phyloP scores from a whole-genome alignment of 2,113 vertebrate species.

The Pelvicachromis taeniatus region DNA sequence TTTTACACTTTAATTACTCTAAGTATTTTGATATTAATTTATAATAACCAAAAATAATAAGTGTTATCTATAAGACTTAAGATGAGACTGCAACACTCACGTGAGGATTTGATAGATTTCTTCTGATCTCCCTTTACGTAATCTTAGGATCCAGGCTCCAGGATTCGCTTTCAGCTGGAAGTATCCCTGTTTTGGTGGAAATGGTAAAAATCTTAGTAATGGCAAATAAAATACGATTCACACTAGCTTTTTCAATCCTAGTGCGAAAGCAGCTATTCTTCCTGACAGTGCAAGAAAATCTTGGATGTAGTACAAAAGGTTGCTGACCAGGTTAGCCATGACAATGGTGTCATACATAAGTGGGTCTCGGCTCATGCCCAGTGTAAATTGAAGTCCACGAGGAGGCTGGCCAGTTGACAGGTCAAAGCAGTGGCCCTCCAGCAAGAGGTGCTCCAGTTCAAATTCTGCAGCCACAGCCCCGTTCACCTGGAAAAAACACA shows the following conservation, averaged over 20 bases:
- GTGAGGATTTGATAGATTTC: slow-evolving; percentile 88
- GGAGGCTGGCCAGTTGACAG: slow-evolving; percentile 83
- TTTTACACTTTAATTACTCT: neutral
- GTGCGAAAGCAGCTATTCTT: neutral
- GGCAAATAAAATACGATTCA: neutral
- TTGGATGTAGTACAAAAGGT: neutral
- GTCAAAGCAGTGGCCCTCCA: slow-evolving; percentile 96
- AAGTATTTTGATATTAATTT: neutral
- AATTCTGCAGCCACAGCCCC: slow-evolving; percentile 83
- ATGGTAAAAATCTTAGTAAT: neutral
- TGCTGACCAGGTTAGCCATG: slow-evolving; percentile 94
- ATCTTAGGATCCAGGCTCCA: slow-evolving; percentile 85
- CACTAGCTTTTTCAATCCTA: neutral
- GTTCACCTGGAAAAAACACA: slow-evolving; percentile 74
- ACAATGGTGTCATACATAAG: slow-evolving; percentile 90
- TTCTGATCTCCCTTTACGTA: slow-evolving; percentile 91
- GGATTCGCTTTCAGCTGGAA: slow-evolving; percentile 98
- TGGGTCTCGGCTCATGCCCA: slow-evolving; percentile 83
- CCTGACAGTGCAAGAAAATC: neutral
- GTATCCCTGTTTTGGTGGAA: slow-evolving; percentile 82
- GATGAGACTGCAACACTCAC: slow-evolving; percentile 72
- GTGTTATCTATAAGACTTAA: neutral
- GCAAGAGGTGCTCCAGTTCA: slow-evolving; percentile 88
- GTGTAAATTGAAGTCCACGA: slow-evolving; percentile 88
- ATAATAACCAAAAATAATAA: neutral